Base-by-base conservation (phyloP, 2,888 invertebrate species). In the Melitaea athalia region DNA sequence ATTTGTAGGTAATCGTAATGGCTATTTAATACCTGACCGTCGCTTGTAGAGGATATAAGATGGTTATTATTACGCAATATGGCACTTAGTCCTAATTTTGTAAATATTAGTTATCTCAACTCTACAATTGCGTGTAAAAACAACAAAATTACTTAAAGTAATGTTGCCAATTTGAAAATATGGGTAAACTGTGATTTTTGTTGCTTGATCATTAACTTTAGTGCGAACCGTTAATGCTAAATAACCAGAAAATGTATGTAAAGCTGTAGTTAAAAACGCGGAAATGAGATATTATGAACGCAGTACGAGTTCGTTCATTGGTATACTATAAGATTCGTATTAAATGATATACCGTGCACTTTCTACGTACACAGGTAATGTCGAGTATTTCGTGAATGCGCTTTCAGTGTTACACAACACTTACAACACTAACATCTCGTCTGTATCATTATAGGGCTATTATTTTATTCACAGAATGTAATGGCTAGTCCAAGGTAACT, bases 401-500 rank as follows among this genome's bases (percentile, higher is more conserved):
- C 81, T 85, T 85, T 86, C 81, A 70, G 78, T 79, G 77, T 78
- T 79, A 78, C 77, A 78, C 74, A 73, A 72, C 69, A 33, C 53
- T 59, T 68, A 31, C 68, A 65, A 69, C 64, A 69, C 57, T 62
- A 24, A 62, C 62, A 68, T 68, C 64, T 69, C 68, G 77, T 77
- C 73, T 74, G 76, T 78, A 79, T 79, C 78, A 83, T 83, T 81
- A 81, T 73, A 75, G 73, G 75, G 60, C 77, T 81, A 81, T 83
- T 81, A 82, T 80, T 83, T 82, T 76, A 70, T 77, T 78, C 78
- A 76, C 77, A 78, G 68, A 71, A 70, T 63, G 65, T 72, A 72
- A 72, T 72, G 69, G 67, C 70, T 74, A 72, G 73, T 74, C 70
- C 73, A 78, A 76, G 77, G 76, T 73, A 62, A 74, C 47, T 73